Base-by-base conservation (phyloP, 2,888 invertebrate genomes). In the Neria commutata region DNA sequence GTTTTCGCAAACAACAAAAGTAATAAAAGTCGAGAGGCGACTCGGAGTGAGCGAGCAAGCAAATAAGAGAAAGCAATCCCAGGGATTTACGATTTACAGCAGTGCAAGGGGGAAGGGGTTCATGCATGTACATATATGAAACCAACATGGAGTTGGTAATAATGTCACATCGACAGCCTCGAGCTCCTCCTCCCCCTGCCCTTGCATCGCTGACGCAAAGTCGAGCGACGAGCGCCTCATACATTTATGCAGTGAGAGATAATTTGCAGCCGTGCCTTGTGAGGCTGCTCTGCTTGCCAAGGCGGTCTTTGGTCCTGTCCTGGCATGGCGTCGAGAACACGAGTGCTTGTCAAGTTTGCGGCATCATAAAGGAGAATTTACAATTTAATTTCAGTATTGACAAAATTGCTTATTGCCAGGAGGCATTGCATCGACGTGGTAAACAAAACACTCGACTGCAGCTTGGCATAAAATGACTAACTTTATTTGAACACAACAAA, bases 191-290 rank as follows among this genome's bases (percentile, higher is more conserved):
- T n/a, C n/a, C n/a, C n/a, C n/a, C n/a, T n/a, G n/a, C n/a, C n/a
- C n/a, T n/a, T n/a, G n/a, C n/a, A n/a, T n/a, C n/a, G n/a, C n/a
- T n/a, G n/a, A n/a, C n/a, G n/a, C n/a, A n/a, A n/a, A n/a, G 21
- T 56, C 56, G 46, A 51, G 45, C 33, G 55, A 25, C 45, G 50
- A 49, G 33, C 37, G 37, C 56, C 51, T 56, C 50, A 56, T 56
- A 56, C 56, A 56, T 56, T 56, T 56, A 56, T 56, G 50, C 56
- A 56, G 56, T 56, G 56, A 45, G 51, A 46, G 45, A 56, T 56
- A 56, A 56, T 56, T 56, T 56, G 46, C 40, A 33, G 34, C 56
- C 24, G 23, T n/a, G 47, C 11, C 17, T 21, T 26, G 33, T 10
- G 29, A 2, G 37, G 8, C 8, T n/a, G 37, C 8, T n/a, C n/a